Evolutionary conservation across 2,888 invertebrate species (phyloP).

Genomic region (Drosophila buzzatii): DNA sequence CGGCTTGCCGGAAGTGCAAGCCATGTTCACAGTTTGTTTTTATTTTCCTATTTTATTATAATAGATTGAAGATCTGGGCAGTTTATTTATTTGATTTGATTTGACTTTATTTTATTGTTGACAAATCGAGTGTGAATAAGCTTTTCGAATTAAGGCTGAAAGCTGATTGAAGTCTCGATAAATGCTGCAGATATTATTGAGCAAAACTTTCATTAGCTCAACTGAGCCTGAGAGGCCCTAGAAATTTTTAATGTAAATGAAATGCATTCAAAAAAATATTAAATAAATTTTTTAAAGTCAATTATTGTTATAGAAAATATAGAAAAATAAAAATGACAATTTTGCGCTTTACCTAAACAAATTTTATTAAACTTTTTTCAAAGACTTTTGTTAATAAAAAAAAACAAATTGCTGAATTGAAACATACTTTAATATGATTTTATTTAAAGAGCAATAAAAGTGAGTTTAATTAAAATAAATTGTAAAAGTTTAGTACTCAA

Average conservation of each 20-base stretch:
- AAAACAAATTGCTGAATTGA: too few relatives aligned
- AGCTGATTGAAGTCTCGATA: neutral
- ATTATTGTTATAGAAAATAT: neutral
- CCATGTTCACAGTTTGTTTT: neutral
- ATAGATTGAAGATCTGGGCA: neutral
- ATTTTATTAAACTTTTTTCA: too few relatives aligned
- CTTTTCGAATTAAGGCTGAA: neutral
- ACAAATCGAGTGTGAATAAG: slow-evolving; percentile 5
- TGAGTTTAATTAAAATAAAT: neutral
- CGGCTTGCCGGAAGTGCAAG: neutral
- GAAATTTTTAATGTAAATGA: too few relatives aligned
- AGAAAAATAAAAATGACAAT: neutral
- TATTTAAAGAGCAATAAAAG: neutral
- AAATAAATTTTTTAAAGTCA: neutral
- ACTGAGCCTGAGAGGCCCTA: too few relatives aligned
- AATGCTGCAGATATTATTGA: too few relatives aligned
- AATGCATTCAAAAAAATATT: neutral
- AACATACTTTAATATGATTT: too few relatives aligned
- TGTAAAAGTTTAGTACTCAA: too few relatives aligned
- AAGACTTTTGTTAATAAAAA: too few relatives aligned
- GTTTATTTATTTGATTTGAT: neutral
- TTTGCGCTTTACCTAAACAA: neutral
- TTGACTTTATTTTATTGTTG: neutral
- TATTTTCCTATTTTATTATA: neutral
- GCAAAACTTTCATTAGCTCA: neutral